Percentiles rank a stretch among this genome's conserved stretches.
These are phyloP conservation scores for Ephialtes manifestator DNA, from an alignment of 2,888 invertebrate genomes.

Conservation along the genomic window DNA sequence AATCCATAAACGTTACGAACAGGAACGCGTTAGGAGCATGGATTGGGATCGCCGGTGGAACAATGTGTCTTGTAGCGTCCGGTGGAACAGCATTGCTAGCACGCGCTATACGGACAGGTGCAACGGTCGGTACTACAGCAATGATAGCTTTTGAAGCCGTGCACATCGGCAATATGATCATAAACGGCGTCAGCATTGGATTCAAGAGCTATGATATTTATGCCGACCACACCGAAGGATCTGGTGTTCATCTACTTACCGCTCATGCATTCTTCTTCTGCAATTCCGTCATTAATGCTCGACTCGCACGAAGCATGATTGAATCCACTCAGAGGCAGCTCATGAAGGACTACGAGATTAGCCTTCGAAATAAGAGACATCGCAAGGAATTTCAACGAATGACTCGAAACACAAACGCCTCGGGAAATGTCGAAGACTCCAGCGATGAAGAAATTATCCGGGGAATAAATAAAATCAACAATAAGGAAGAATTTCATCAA, in stretches of 20 bases:
- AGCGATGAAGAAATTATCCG: conserved; percentile 74
- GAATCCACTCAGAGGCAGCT: conserved; percentile 73
- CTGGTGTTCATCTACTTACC: conserved; percentile 40
- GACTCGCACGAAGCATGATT: conserved; percentile 75
- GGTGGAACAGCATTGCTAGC: conserved; percentile 74
- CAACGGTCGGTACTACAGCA: conserved; percentile 63
- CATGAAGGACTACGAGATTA: conserved; percentile 75
- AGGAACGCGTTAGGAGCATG: conserved; percentile 74
- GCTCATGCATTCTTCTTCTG: conserved; percentile 77
- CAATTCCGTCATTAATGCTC: conserved; percentile 74
- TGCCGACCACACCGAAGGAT: conserved; percentile 58
- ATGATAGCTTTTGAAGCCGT: conserved; percentile 73
- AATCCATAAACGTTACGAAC: conserved; percentile 74
- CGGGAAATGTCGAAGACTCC: conserved; percentile 57
- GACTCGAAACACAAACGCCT: conserved; percentile 64
- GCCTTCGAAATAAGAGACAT: conserved; percentile 75
- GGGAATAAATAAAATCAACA: conserved; percentile 68
- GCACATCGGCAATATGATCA: conserved; percentile 69
- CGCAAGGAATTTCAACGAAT: conserved; percentile 73
- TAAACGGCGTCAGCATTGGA: conserved; percentile 73
- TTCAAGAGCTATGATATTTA: conserved; percentile 72
- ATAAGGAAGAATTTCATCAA: conserved; percentile 64
- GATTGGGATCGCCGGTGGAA: conserved; percentile 74
- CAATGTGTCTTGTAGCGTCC: conserved; percentile 71
- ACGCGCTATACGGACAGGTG: conserved; percentile 71